phyloP scores from a whole-genome alignment of 2,113 vertebrate species.

The Chlamydotis undulata region DNA sequence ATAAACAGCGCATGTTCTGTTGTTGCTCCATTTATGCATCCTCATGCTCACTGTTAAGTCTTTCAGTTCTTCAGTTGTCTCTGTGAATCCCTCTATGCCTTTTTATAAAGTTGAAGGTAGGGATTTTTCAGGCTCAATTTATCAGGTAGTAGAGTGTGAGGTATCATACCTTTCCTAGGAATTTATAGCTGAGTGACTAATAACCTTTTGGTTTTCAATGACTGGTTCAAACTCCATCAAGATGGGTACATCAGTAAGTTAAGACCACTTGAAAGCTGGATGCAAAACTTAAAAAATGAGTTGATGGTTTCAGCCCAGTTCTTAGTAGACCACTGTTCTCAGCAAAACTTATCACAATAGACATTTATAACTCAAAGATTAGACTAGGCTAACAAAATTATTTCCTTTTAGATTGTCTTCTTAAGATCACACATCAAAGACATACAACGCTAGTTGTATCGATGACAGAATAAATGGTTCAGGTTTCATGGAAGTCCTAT shows the following conservation, averaged over 20 bases:
- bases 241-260: background rate
- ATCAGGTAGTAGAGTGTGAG: background rate
- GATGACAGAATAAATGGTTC: background rate
- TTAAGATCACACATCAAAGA: background rate
- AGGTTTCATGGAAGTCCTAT: background rate
- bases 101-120: background rate
- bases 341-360: background rate
- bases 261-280: background rate
- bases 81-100: background rate
- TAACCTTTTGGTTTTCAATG: background rate
- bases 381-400: background rate
- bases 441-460: background rate
- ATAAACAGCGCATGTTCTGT: background rate
- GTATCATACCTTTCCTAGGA: background rate
- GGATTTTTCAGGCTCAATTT: conserved; percentile 2
- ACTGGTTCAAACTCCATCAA: background rate
- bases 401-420: background rate
- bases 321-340: background rate
- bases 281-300: background rate
- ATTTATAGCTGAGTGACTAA: background rate
- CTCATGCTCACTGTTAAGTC: background rate
- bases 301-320: background rate
- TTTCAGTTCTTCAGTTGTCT: background rate
- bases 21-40: background rate
- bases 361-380: background rate